Evolutionary conservation across 2,113 vertebrate species (phyloP).

Genomic region (Chionis minor): DNA sequence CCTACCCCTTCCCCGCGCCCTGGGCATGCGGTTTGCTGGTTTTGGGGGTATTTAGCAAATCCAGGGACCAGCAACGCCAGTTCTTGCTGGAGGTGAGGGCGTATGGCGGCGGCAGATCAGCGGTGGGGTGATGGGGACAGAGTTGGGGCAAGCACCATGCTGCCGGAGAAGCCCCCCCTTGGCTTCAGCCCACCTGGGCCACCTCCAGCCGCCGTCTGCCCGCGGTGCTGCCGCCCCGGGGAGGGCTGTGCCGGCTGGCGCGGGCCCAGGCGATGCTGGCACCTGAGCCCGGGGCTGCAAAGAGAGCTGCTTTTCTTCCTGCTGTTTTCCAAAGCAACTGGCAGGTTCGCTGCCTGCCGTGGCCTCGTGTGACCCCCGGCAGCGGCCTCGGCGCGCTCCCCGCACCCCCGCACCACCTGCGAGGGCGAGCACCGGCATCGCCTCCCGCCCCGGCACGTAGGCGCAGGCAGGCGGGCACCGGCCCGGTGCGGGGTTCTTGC

Average conservation of each 20-base stretch:
- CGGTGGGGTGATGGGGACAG: background rate
- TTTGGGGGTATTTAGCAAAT: background rate
- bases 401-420: background rate
- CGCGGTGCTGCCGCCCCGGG: background rate
- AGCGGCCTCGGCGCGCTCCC: background rate
- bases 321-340: constrained; percentile 38
- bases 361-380: constrained; percentile 28
- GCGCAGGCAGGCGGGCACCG: background rate
- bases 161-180: background rate
- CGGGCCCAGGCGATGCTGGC: background rate
- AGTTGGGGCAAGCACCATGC: background rate
- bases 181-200: background rate
- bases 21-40: fast-evolving
- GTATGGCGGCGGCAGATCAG: background rate
- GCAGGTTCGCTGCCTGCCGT: background rate
- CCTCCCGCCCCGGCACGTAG: background rate
- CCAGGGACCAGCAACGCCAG: fast-evolving
- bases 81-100: background rate
- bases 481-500: background rate
- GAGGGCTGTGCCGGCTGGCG: background rate
- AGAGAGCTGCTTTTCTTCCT: constrained; percentile 48
- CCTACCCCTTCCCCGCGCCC: background rate
- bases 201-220: background rate
- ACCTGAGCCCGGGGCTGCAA: background rate
- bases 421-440: background rate